A percentile compares a stretch with the other conserved stretches of the same genome.
Conservation (phyloP, 2,113 vertebrate species). For the Channa argus region DNA sequence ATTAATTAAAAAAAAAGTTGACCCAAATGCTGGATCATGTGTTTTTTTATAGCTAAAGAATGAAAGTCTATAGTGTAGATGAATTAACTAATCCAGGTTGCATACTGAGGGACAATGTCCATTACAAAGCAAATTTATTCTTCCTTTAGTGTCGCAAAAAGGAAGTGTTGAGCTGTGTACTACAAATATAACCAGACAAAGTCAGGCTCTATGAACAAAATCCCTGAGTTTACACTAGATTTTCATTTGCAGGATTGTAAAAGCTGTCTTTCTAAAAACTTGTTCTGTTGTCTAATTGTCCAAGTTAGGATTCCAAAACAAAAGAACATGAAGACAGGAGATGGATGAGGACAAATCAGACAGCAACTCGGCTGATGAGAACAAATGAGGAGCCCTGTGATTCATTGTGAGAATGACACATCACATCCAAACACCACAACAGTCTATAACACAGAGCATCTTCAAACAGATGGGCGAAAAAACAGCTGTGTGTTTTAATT, state of each 20-base stretch:
- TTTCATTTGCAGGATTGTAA: background rate
- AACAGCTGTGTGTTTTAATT: slow-evolving; percentile 78
- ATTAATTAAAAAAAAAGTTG: no score
- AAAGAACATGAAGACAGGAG: slow-evolving; percentile 33
- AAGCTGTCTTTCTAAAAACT: slow-evolving; percentile 1
- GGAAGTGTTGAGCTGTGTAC: no score
- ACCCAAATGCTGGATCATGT: no score
- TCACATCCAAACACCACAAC: slow-evolving; percentile 52
- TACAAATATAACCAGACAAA: no score
- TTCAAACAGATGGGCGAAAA: slow-evolving; percentile 65
- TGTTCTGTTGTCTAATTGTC: slow-evolving; percentile 21
- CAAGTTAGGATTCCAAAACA: slow-evolving; percentile 25
- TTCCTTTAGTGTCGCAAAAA: no score
- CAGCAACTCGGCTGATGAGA: slow-evolving; percentile 60
- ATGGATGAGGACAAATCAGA: slow-evolving; percentile 61
- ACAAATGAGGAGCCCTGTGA: slow-evolving; percentile 62
- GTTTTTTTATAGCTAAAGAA: no score
- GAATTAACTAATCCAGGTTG: no score
- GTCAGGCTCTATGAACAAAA: no score
- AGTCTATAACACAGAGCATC: slow-evolving; percentile 46
- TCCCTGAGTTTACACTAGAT: background rate
- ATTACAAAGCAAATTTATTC: no score
- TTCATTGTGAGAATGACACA: slow-evolving; percentile 59
- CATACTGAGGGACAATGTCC: no score
- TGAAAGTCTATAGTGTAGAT: no score